Evolutionary conservation across 2,888 invertebrate species (phyloP), one percentile per base, ranked within the genome.

Genomic region (Xestoiulus laeticollis): DNA sequence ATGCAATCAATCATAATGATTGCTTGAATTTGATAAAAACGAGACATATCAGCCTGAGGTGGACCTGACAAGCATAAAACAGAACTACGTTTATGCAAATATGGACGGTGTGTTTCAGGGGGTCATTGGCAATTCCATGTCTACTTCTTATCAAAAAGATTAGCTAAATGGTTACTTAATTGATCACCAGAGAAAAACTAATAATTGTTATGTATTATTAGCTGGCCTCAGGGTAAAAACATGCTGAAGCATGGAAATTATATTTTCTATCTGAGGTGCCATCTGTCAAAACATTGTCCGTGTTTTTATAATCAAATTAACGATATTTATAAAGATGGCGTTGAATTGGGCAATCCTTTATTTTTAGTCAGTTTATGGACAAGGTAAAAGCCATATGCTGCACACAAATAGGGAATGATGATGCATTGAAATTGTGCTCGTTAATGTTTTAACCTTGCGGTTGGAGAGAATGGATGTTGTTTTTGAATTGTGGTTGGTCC

Each of bases 391-490:
- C 68, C 68, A n/a, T 19, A 1, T n/a, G 59, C 59, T n/a, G 19
- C 68, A 26, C 68, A 68, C 14, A 48, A 68, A 68, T 22, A 59
- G 59, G 59, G 68, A 68, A 8, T 68, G 68, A 26, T 68, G 68
- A 26, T 68, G 68, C 68, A 68, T 26, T 68, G 68, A 68, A 68
- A 68, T 68, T 68, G 26, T 26, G 68, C 68, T 68, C 68, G 68
- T 68, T 68, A 68, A 68, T 22, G 68, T 26, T n/a, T 68, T 68
- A 68, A 68, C 68, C 68, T 68, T 68, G 68, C 26, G n/a, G n/a
- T 68, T 26, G 68, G 0, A 4, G 22, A 26, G 68, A 68, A 68
- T 68, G 26, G 68, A 68, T 68, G 68, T 59, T 59, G 59, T 59
- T 59, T 59, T 59, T n/a, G n/a, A n/a, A 68, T n/a, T 68, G 8